Evolutionary conservation across 2,797 vertebrate genomes (phyloP).

Genomic region (Silurus lanzhouensis): DNA sequence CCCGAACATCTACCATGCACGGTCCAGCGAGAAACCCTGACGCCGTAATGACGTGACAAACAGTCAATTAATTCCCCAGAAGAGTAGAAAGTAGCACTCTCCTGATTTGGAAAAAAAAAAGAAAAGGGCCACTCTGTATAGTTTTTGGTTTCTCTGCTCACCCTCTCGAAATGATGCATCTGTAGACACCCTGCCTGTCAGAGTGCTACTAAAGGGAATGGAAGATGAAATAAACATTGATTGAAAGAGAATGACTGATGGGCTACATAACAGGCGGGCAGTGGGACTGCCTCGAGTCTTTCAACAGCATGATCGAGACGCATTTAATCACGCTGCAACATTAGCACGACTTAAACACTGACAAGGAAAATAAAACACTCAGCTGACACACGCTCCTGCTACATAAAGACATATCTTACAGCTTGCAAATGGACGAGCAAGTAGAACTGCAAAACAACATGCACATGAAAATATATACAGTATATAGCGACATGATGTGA

Average conservation of each 20-base stretch:
- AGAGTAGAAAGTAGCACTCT: conserved; percentile 27
- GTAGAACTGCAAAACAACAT: background rate
- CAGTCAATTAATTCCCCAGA: conserved; percentile 34
- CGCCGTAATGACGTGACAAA: conserved; percentile 24
- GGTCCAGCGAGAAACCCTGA: conserved; percentile 20
- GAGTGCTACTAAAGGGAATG: conserved; percentile 71
- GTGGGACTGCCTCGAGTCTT: conserved; percentile 63
- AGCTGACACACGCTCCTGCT: background rate
- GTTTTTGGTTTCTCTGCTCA: conserved; percentile 6
- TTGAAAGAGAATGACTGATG: conserved; percentile 77
- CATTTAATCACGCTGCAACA: conserved; percentile 52
- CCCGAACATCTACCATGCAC: background rate
- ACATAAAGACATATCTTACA: background rate
- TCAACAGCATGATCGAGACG: conserved; percentile 49
- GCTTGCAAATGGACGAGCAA: background rate
- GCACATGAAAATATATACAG: background rate
- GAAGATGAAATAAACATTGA: conserved; percentile 75
- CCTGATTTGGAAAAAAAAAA: conserved; percentile 25
- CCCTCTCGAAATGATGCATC: conserved; percentile 35
- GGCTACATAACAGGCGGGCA: conserved; percentile 72
- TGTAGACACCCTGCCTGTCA: conserved; percentile 53
- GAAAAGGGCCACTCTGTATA: conserved; percentile 36
- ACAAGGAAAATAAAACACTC: conserved; percentile 28
- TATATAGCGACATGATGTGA: no score
- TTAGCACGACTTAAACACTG: conserved; percentile 36